Conservation (phyloP, 2,797 vertebrate species). For the Paedocypris micromegethes region DNA sequence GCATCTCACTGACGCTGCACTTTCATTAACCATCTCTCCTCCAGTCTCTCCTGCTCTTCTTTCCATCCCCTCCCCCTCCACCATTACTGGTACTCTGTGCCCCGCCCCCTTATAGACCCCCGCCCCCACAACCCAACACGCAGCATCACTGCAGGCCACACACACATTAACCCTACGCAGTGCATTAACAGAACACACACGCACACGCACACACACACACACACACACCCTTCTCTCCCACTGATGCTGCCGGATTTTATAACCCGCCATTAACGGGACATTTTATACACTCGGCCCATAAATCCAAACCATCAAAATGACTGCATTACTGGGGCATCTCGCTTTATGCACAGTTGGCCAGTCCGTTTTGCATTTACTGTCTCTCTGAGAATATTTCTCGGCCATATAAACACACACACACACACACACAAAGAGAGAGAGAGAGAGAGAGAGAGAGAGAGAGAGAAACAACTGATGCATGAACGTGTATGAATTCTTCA, state of each 20-base stretch:
- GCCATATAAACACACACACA: not conserved
- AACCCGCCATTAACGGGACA: not conserved
- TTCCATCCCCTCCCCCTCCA: conserved; percentile 16
- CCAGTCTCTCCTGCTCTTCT: conserved; percentile 17
- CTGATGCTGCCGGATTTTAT: not conserved
- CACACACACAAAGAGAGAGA: conserved; percentile 1
- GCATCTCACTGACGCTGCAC: conserved; percentile 39
- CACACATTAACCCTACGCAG: conserved; percentile 4
- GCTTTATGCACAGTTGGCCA: not conserved
- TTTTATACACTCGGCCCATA: not conserved
- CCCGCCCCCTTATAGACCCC: conserved; percentile 17
- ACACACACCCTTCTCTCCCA: not conserved
- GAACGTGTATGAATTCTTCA: conserved; percentile 17
- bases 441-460: not conserved
- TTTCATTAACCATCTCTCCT: conserved; percentile 38
- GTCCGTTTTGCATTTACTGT: not conserved
- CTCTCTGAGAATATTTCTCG: not conserved
- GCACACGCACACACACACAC: conserved; percentile 18
- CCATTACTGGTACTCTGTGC: conserved; percentile 41
- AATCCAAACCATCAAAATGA: not conserved
- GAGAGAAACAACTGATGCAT: conserved; percentile 4
- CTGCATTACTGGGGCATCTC: not conserved
- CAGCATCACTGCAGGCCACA: conserved; percentile 21
- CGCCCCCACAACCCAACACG: conserved; percentile 3
- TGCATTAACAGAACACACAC: conserved; percentile 34